phyloP scores from a whole-genome alignment of 30 jellyfish, hydroid and myxozoan species.

The Aurelia aurita complex sp. Pacific region DNA sequence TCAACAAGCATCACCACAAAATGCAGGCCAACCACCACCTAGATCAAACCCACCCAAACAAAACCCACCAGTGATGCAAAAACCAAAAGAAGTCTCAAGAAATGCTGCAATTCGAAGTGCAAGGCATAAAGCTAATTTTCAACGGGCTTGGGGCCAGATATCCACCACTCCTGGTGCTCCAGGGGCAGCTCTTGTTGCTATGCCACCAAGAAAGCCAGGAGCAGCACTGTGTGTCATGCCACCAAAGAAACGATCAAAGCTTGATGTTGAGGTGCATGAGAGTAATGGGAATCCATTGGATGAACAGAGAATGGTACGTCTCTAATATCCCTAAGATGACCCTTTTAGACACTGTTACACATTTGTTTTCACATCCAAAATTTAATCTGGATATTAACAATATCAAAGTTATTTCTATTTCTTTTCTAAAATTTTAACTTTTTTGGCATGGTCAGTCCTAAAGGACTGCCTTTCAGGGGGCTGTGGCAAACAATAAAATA shows the following conservation, averaged over 20 bases:
- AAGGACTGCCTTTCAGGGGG: no score
- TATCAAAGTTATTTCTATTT: no score
- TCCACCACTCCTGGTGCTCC: constrained; percentile 76
- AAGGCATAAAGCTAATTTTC: constrained; percentile 52
- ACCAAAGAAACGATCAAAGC: constrained; percentile 86
- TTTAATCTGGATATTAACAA: no score
- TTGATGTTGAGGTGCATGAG: constrained; percentile 71
- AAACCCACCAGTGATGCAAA: constrained; percentile 8
- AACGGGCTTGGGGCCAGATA: constrained; percentile 58
- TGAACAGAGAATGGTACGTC: constrained; percentile 10
- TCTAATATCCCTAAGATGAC: no score
- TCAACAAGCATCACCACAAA: constrained; percentile 32
- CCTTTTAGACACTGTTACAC: no score
- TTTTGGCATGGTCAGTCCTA: no score
- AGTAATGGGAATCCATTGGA: background rate
- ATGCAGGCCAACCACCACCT: background rate
- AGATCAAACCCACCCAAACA: background rate
- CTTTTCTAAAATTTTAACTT: no score
- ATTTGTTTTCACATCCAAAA: background rate
- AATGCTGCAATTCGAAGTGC: constrained; percentile 67
- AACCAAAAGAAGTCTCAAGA: constrained; percentile 38
- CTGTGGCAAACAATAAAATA: no score
- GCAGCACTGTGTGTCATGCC: constrained; percentile 99
- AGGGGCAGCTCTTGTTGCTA: constrained; percentile 84
- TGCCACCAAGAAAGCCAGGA: constrained; percentile 93